A percentile compares a stretch with the other conserved stretches of the same genome.
phyloP scores from a whole-genome alignment of 2,888 invertebrate species.

The Limnephilus rhombicus region DNA sequence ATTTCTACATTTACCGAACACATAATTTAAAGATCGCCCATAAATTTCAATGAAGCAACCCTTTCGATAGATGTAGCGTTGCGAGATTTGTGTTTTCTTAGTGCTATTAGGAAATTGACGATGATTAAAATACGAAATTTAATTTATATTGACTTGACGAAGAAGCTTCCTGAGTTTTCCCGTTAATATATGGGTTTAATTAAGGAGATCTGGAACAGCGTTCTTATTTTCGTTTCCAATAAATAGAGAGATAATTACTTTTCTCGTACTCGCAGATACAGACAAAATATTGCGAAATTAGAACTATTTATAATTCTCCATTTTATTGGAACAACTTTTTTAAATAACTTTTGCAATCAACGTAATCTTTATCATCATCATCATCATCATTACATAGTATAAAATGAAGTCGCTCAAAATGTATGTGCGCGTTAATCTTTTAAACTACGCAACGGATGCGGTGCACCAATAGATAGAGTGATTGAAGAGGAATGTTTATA shows the following conservation, averaged over 20 bases:
- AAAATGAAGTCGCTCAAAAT: too few species aligned
- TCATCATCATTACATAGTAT: too few species aligned
- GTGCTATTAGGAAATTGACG: constrained; percentile 31
- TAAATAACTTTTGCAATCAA: too few species aligned
- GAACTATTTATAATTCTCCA: neutral
- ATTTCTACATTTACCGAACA: neutral
- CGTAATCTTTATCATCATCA: too few species aligned
- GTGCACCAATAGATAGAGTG: too few species aligned
- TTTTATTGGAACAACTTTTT: too few species aligned
- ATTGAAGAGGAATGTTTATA: too few species aligned
- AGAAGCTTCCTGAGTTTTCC: neutral
- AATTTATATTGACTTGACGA: neutral
- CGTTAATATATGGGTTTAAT: neutral
- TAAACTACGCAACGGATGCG: too few species aligned
- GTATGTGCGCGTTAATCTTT: too few species aligned
- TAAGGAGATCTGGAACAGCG: neutral
- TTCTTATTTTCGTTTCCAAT: neutral
- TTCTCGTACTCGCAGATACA: too few species aligned
- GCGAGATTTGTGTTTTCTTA: constrained; percentile 35
- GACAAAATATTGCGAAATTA: neutral
- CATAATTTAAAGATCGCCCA: constrained; percentile 27
- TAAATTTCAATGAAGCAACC: constrained; percentile 36
- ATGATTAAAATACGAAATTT: constrained; percentile 18
- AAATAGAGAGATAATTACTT: neutral
- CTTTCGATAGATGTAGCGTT: constrained; percentile 18